Conservation (phyloP, 2,888 invertebrate genomes). For the Micropterix aruncella region DNA sequence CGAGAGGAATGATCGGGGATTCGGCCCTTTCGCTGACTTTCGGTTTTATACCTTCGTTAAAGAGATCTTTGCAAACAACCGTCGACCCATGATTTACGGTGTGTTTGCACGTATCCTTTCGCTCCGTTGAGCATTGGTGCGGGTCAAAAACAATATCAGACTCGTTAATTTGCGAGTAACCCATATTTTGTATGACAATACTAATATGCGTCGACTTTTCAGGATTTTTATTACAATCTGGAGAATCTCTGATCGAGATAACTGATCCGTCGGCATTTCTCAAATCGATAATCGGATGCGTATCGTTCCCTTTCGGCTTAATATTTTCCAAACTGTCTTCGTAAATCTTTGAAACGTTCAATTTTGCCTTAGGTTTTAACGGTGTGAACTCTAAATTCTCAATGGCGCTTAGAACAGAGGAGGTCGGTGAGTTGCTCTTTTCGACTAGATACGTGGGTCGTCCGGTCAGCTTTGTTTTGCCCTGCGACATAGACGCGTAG, state of each 20-base stretch:
- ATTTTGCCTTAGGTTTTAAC: slow-evolving; percentile 1
- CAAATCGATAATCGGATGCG: slow-evolving; percentile 11
- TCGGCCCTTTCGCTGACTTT: neutral
- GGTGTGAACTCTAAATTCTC: slow-evolving; percentile 10
- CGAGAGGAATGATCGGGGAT: neutral
- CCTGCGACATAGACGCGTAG: neutral
- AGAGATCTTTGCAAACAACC: neutral
- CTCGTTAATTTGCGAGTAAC: slow-evolving; percentile 3
- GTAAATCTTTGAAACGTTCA: too few relatives aligned
- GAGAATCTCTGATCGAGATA: neutral
- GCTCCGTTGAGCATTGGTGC: slow-evolving; percentile 6
- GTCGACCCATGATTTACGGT: neutral
- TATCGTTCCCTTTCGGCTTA: slow-evolving; percentile 4
- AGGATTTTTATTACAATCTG: neutral
- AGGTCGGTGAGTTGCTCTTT: neutral
- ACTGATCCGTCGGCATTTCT: neutral
- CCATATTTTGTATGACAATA: neutral
- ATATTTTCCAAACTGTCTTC: neutral
- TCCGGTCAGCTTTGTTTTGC: neutral
- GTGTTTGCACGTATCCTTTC: neutral
- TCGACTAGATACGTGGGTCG: neutral
- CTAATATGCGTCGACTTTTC: neutral
- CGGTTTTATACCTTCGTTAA: neutral
- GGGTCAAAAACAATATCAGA: slow-evolving; percentile 8
- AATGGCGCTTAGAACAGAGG: slow-evolving; percentile 9